A percentile compares a stretch with the other conserved stretches of the same genome.
phyloP scores from a whole-genome alignment of 2,888 invertebrate species.

The Macaria notata region DNA sequence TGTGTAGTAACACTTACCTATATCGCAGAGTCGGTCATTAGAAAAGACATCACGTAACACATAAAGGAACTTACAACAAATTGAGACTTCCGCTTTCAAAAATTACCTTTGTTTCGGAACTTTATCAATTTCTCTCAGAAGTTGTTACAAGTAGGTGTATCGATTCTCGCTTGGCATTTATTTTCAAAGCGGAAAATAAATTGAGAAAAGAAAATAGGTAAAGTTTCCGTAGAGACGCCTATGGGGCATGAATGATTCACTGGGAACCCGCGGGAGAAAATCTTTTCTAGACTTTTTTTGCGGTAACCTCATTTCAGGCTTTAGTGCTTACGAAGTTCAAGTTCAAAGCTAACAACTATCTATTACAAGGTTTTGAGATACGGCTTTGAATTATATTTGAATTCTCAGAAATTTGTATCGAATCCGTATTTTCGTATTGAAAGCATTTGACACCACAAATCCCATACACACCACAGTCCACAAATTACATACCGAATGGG shows the following conservation, averaged over 20 bases:
- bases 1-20: too few relatives aligned
- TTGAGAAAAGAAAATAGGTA: slow-evolving; percentile 32
- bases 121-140: slow-evolving; percentile 30
- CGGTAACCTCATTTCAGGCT: slow-evolving; percentile 6
- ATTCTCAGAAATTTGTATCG: neutral
- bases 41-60: too few relatives aligned
- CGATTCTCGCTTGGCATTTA: slow-evolving; percentile 25
- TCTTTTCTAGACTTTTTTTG: neutral
- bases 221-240: slow-evolving; percentile 28
- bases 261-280: slow-evolving; percentile 7
- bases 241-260: slow-evolving; percentile 44
- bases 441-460: too few relatives aligned
- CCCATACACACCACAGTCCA: too few relatives aligned
- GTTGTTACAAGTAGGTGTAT: slow-evolving; percentile 13
- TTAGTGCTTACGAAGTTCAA: slow-evolving; percentile 5
- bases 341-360: neutral
- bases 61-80: too few relatives aligned
- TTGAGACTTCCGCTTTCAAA: too few relatives aligned
- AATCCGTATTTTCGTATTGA: too few relatives aligned
- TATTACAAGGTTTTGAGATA: neutral
- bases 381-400: neutral
- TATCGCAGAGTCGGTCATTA: too few relatives aligned
- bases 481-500: too few relatives aligned
- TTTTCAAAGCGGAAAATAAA: slow-evolving; percentile 29
- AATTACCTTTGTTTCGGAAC: slow-evolving; percentile 16